A percentile compares a stretch with the other conserved stretches of the same genome.
These are phyloP conservation scores for Pristionchus mayeri DNA, from an alignment of 2,888 invertebrate species.

Conservation along the genomic window DNA sequence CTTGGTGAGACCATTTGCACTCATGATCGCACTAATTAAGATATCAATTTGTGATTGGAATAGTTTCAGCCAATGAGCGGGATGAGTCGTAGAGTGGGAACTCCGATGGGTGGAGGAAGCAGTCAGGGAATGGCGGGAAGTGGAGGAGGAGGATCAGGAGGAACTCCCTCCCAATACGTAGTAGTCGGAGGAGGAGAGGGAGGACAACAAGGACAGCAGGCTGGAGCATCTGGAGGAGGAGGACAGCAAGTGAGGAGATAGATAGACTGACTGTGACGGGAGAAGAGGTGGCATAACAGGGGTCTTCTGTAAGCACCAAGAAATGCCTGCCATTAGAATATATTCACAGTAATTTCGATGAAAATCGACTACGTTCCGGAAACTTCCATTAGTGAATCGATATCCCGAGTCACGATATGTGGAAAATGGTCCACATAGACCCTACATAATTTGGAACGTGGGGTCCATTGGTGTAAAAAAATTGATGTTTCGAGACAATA, in stretches of 20 bases:
- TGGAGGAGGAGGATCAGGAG: background rate
- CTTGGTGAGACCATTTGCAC: slow-evolving; percentile 1
- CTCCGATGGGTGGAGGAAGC: slow-evolving; percentile 1
- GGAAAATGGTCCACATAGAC: too few species aligned
- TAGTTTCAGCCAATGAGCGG: slow-evolving; percentile 3
- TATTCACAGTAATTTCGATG: too few species aligned
- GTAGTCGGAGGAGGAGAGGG: background rate
- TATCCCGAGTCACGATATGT: too few species aligned
- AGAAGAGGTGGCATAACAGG: background rate
- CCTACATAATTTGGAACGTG: too few species aligned
- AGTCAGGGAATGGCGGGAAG: background rate
- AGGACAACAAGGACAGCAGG: background rate
- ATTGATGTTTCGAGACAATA: too few species aligned
- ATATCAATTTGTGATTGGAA: background rate
- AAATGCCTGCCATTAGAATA: too few species aligned
- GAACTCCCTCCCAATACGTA: background rate
- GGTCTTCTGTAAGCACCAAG: too few species aligned
- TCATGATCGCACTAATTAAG: background rate
- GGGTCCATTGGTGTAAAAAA: too few species aligned
- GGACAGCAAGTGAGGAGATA: background rate
- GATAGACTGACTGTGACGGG: too few species aligned
- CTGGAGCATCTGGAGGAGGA: too few species aligned
- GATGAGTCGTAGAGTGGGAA: slow-evolving; percentile 22
- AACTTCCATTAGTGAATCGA: too few species aligned
- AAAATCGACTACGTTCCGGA: too few species aligned